Evolutionary conservation across 2,113 vertebrate genomes (phyloP).

Genomic region (Pelusios castaneus): DNA sequence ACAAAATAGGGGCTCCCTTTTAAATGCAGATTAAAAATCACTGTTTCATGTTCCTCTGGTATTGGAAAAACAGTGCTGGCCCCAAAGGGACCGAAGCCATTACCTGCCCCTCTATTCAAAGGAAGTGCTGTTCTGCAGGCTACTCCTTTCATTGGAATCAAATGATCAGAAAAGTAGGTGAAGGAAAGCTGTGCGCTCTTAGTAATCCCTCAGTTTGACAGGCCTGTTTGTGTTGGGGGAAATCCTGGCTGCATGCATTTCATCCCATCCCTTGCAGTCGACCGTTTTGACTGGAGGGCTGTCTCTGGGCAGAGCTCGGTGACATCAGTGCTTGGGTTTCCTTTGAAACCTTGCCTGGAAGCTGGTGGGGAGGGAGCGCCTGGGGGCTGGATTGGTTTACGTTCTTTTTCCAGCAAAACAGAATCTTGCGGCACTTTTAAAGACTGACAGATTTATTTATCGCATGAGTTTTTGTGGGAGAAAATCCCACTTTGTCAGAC

Average conservation of each 20-base stretch:
- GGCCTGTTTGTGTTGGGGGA: not conserved
- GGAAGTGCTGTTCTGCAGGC: not conserved
- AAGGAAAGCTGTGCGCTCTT: not conserved
- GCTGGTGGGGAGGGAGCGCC: rapidly evolving
- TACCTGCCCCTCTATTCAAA: not conserved
- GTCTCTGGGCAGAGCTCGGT: not conserved
- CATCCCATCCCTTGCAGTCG: not conserved
- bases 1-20: not conserved
- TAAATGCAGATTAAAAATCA: not conserved
- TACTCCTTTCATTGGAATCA: not conserved
- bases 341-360: constrained; percentile 28
- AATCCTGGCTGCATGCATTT: not conserved
- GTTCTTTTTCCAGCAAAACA: too few species aligned
- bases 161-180: not conserved
- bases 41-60: not conserved
- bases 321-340: constrained; percentile 20
- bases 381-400: not conserved
- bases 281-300: not conserved
- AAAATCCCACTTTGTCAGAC: too few species aligned
- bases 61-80: not conserved
- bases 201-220: not conserved
- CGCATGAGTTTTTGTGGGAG: too few species aligned
- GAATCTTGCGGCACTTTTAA: too few species aligned
- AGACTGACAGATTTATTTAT: too few species aligned
- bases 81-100: not conserved